Percentiles rank a stretch among this genome's conserved stretches.
phyloP scores from a whole-genome alignment of 30 jellyfish, hydroid and myxozoan genomes.

The Morbakka virulenta region DNA sequence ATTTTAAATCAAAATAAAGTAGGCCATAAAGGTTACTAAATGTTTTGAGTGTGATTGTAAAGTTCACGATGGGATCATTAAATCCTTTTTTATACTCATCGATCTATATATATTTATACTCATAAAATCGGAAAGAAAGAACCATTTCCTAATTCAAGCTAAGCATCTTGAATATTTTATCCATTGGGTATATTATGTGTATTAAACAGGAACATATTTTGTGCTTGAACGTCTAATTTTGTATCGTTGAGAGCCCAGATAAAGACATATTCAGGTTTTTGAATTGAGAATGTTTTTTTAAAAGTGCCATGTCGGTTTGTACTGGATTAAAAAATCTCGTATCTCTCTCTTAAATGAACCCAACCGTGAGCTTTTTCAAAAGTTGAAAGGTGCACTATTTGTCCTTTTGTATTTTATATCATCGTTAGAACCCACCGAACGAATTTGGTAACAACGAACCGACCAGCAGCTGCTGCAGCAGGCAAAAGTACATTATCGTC shows the following conservation, averaged over 20 bases:
- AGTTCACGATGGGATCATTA: neutral
- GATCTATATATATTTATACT: neutral
- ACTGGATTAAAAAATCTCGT: too few species aligned
- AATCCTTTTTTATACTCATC: neutral
- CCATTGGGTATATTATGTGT: too few species aligned
- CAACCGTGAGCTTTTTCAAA: neutral
- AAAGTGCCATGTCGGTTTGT: too few species aligned
- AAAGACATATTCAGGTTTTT: too few species aligned
- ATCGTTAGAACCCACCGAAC: slow-evolving; percentile 24
- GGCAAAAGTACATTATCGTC: slow-evolving; percentile 24
- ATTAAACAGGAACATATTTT: too few species aligned
- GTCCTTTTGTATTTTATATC: slow-evolving; percentile 1
- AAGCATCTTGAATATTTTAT: neutral
- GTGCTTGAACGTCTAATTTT: neutral
- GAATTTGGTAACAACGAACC: neutral
- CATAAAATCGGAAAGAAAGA: neutral
- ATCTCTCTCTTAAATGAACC: slow-evolving; percentile 2
- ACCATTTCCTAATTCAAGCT: slow-evolving; percentile 7
- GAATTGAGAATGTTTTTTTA: too few species aligned
- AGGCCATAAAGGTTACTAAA: slow-evolving; percentile 2
- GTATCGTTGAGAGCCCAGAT: slow-evolving; percentile 3
- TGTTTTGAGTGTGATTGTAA: neutral
- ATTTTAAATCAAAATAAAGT: slow-evolving; percentile 11
- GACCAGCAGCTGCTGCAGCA: slow-evolving; percentile 2
- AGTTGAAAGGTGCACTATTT: neutral